Base-by-base conservation (phyloP, 1,140 invertebrate species). In the Macrosteles quadrilineatus region DNA sequence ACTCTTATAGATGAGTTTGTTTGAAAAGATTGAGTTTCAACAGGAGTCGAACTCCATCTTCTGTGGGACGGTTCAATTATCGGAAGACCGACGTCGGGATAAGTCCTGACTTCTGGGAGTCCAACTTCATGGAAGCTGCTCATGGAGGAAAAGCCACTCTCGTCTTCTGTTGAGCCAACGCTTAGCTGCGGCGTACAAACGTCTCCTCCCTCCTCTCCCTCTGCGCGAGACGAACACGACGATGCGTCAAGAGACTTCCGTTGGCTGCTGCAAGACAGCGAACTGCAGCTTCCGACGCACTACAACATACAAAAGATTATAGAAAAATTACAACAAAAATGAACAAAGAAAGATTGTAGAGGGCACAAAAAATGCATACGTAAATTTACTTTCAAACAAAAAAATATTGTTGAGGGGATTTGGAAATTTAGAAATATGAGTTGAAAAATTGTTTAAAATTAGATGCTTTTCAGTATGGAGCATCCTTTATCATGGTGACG, bases 111-210 rank as follows among this genome's bases (percentile, higher is more conserved):
- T 29, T 72, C 69, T 19, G 72, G 71, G 12, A 69, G 69, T 12
- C 90, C 89, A 23, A 91, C 85, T 74, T 91, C 90, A 78, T 92
- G 90, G 74, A 92, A 92, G 1, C 90, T 92, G 77, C 87, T 91
- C 81, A 92, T 89, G 1, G 90, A 92, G 14, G 90, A 92, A 77
- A 93, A 93, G 14, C 91, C 91, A 75, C 90, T 92, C 76, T 93
- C 91, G 72, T 91, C 90, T 76, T 93, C 91, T 45, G 79, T 83
- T 69, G 84, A 87, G 75, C 83, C 83, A 9, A 83, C 79, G 72
- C 85, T 85, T 68, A 78, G 84, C 50, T 81, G 81, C 71, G 78
- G 81, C 36, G 80, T 75, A 32, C 77, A 73, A 23, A 77, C 74
- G 27, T 76, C 76, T 59, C 73, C 74, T 45, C 77, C 75, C 23